Conservation (phyloP, 2,113 vertebrate species). For the Strix aluco region DNA sequence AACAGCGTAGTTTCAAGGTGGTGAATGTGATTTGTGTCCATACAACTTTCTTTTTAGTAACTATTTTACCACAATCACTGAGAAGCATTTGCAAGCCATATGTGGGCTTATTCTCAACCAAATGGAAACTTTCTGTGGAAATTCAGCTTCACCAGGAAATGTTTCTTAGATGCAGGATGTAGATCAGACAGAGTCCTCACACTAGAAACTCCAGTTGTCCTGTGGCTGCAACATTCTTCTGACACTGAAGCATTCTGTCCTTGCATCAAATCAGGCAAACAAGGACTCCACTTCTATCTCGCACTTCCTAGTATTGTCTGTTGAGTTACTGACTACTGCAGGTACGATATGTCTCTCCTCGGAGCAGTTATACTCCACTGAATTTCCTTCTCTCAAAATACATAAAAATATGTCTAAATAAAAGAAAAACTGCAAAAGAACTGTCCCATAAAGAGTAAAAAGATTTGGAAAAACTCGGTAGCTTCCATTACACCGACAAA, state of each 20-base stretch:
- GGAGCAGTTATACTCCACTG: not conserved
- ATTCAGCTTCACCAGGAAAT: not conserved
- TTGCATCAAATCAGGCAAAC: not conserved
- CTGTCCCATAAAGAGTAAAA: not conserved
- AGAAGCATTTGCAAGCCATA: not conserved
- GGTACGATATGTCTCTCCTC: not conserved
- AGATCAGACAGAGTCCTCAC: not conserved
- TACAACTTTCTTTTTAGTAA: not conserved
- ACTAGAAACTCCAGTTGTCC: not conserved
- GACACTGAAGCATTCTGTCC: not conserved
- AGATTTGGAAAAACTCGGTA: not conserved
- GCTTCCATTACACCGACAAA: not conserved
- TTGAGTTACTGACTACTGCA: not conserved
- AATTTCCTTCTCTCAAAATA: not conserved
- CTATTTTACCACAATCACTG: not conserved
- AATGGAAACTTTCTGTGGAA: not conserved
- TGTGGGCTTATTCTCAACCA: not conserved
- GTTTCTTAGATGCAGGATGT: conserved; percentile 15
- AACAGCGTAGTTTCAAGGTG: not conserved
- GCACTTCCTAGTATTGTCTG: conserved; percentile 10
- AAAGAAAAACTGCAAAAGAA: not conserved
- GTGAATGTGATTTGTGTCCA: not conserved
- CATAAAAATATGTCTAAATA: not conserved
- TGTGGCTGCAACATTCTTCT: not conserved
- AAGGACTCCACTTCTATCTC: not conserved